phyloP scores from a whole-genome alignment of 2,797 vertebrate species.

The Syndactyla subalaris region DNA sequence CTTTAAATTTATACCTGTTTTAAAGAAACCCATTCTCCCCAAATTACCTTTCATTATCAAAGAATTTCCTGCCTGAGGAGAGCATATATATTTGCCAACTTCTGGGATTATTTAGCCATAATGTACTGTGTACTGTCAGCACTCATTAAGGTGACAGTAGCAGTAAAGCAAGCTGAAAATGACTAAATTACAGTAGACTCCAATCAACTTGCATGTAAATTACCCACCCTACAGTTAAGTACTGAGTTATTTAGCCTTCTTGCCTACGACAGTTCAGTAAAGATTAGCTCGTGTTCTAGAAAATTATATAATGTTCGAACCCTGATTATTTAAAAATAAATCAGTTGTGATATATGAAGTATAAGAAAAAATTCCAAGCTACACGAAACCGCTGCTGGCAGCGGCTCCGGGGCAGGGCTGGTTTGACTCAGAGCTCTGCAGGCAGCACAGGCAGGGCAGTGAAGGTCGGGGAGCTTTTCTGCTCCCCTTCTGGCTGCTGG shows the following conservation, averaged over 20 bases:
- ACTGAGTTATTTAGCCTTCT: slow-evolving; percentile 46
- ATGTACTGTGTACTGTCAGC: slow-evolving; percentile 57
- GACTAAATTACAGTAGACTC: slow-evolving; percentile 60
- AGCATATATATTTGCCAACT: slow-evolving; percentile 35
- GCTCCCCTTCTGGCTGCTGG: background rate
- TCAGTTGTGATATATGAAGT: slow-evolving; percentile 27
- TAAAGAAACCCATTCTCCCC: slow-evolving; percentile 47
- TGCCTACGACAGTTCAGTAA: background rate
- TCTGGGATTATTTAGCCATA: slow-evolving; percentile 60
- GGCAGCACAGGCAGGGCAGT: background rate
- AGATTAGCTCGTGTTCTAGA: slow-evolving; percentile 52
- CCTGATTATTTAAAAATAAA: slow-evolving; percentile 45
- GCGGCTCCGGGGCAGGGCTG: background rate
- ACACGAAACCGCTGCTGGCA: background rate
- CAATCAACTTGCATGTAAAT: slow-evolving; percentile 55
- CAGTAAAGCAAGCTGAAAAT: slow-evolving; percentile 66
- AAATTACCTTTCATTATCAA: slow-evolving; percentile 61
- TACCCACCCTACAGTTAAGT: slow-evolving; percentile 30
- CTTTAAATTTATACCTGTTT: slow-evolving; percentile 34
- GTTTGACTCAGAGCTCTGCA: background rate
- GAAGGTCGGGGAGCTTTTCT: background rate
- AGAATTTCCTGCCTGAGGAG: slow-evolving; percentile 55
- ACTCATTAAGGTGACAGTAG: slow-evolving; percentile 58
- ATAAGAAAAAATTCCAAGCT: background rate
- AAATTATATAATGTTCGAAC: background rate